Evolutionary conservation across 2,888 invertebrate genomes (phyloP).

Genomic region (Pegoplata infirma): DNA sequence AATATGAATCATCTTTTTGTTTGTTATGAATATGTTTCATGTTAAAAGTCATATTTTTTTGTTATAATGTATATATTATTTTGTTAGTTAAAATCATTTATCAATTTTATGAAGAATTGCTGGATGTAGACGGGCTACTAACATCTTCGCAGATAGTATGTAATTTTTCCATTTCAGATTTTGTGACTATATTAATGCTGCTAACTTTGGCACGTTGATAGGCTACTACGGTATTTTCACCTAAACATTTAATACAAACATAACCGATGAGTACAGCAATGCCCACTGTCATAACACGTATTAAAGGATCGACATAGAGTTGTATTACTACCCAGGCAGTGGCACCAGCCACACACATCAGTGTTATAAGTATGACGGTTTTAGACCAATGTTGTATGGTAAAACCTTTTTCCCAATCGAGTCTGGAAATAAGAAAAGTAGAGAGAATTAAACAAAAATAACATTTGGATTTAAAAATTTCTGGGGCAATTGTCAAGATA

Average conservation of each 20-base stretch:
- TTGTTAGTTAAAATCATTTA: background rate
- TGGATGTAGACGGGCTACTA: conserved; percentile 62
- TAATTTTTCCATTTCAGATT: conserved; percentile 75
- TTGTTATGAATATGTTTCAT: background rate
- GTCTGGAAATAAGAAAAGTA: too few relatives aligned
- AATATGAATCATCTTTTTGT: too few relatives aligned
- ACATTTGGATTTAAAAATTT: too few relatives aligned
- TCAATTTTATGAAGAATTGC: conserved; percentile 44
- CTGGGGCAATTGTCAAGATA: too few relatives aligned
- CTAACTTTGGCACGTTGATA: conserved; percentile 94
- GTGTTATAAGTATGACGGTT: conserved; percentile 87
- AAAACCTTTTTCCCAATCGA: conserved; percentile 91
- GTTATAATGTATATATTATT: background rate
- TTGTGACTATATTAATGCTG: conserved; percentile 86
- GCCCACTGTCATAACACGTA: conserved; percentile 89
- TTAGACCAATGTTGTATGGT: conserved; percentile 91
- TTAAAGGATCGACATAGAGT: conserved; percentile 86
- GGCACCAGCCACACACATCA: conserved; percentile 87
- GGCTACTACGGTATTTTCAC: conserved; percentile 92
- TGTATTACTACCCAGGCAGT: conserved; percentile 90
- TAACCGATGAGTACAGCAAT: conserved; percentile 90
- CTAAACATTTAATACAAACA: conserved; percentile 91
- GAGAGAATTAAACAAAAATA: too few relatives aligned
- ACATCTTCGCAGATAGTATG: conserved; percentile 78
- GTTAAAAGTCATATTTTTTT: background rate